Percentiles rank a stretch among this genome's conserved stretches.
Evolutionary conservation across 2,888 invertebrate genomes (phyloP).

Genomic region (Coelopa pilipes): DNA sequence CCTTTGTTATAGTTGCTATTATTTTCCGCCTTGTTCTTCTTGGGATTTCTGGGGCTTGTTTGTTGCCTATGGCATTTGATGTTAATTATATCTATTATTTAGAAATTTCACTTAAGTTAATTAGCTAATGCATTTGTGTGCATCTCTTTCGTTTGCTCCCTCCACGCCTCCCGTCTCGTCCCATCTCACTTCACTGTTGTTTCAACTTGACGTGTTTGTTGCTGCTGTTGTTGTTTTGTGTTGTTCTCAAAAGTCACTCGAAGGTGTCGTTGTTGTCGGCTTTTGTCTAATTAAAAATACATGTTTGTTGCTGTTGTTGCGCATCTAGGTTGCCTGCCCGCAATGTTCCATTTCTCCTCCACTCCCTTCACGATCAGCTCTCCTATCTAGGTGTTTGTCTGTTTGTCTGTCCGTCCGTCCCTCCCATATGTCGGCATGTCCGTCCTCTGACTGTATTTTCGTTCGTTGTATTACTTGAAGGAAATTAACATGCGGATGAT

Average conservation of each 20-base stretch:
- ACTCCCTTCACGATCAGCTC: not conserved
- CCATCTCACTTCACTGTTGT: not conserved
- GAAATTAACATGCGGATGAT: conserved; percentile 20
- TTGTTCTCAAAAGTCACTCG: conserved; percentile 41
- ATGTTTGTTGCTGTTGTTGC: conserved; percentile 34
- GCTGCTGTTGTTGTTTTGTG: conserved; percentile 1
- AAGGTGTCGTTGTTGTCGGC: conserved; percentile 47
- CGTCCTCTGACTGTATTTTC: too few species aligned
- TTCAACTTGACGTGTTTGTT: not conserved
- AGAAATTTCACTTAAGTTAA: conserved; percentile 31
- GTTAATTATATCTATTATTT: conserved; percentile 22
- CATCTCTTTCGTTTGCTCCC: not conserved
- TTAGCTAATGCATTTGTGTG: conserved; percentile 20
- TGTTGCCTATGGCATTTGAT: conserved; percentile 13
- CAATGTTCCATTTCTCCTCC: not conserved
- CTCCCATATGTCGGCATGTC: too few species aligned
- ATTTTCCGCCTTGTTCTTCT: not conserved
- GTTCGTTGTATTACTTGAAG: not conserved
- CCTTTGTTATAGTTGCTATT: not conserved
- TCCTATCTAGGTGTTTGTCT: not conserved
- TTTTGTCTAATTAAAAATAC: conserved; percentile 49
- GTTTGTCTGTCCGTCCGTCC: not conserved
- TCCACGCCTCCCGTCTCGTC: not conserved
- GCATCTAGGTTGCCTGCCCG: conserved; percentile 11
- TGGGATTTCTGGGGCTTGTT: not conserved